Percentiles rank a stretch among this genome's conserved stretches.
These are phyloP conservation scores for Bibio marci DNA, from an alignment of 2,888 invertebrate genomes.

Conservation along the genomic window DNA sequence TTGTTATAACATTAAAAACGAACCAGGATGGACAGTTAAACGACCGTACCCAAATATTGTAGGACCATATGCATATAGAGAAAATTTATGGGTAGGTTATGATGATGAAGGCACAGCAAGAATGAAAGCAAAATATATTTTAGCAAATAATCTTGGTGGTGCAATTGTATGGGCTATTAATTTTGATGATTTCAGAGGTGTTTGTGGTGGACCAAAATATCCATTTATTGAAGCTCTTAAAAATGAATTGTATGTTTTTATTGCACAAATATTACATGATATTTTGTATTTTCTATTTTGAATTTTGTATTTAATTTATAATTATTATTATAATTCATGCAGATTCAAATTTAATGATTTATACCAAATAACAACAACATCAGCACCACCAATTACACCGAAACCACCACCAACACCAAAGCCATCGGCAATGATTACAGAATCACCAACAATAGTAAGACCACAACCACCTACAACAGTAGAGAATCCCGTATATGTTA, in stretches of 20 bases:
- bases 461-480: too few species aligned
- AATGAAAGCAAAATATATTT: slow-evolving; percentile 71
- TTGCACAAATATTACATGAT: too few species aligned
- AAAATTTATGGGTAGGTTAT: slow-evolving; percentile 87
- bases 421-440: too few species aligned
- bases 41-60: slow-evolving; percentile 65
- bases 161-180: slow-evolving; percentile 53
- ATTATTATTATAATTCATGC: too few species aligned
- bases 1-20: neutral
- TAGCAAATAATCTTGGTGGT: slow-evolving; percentile 69
- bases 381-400: slow-evolving; percentile 66
- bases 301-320: too few species aligned
- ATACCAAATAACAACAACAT: slow-evolving; percentile 35
- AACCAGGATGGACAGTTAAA: slow-evolving; percentile 56
- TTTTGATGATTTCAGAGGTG: slow-evolving; percentile 87
- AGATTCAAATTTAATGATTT: too few species aligned
- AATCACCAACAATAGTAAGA: too few species aligned
- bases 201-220: slow-evolving; percentile 70
- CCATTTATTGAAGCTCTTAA: slow-evolving; percentile 84
- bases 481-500: too few species aligned
- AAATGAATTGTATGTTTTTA: slow-evolving; percentile 55
- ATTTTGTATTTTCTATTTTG: too few species aligned
- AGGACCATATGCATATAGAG: slow-evolving; percentile 78
- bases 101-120: slow-evolving; percentile 72
- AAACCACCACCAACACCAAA: too few species aligned